Evolutionary conservation across 1,140 invertebrate species (phyloP).

Genomic region (Aporrectodea caliginosa): DNA sequence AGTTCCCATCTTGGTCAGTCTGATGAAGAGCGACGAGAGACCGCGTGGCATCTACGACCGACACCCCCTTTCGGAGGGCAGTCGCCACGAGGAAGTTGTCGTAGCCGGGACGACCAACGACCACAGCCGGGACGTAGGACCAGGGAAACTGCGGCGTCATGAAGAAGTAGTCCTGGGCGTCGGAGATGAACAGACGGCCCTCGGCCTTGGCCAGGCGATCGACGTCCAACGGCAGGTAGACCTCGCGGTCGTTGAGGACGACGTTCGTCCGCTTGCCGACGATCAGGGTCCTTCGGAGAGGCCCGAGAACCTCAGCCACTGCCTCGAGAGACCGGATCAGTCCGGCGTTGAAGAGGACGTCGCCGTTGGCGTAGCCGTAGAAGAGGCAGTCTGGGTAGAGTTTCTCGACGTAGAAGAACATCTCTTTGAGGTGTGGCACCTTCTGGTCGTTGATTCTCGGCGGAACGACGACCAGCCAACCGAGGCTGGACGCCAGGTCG

Average conservation of each 20-base stretch:
- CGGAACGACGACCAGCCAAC: not conserved
- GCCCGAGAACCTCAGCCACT: slow-evolving; percentile 1
- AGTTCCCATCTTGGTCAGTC: slow-evolving; percentile 20
- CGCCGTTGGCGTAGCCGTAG: slow-evolving; percentile 25
- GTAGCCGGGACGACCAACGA: slow-evolving; percentile 22
- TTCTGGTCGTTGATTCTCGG: not conserved
- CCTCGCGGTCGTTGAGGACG: not conserved
- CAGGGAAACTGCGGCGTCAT: slow-evolving; percentile 15
- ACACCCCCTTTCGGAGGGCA: slow-evolving; percentile 1
- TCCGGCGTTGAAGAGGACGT: slow-evolving; percentile 19
- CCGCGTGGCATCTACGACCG: slow-evolving; percentile 18
- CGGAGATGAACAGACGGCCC: not conserved
- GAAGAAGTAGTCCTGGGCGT: slow-evolving; percentile 26
- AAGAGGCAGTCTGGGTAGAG: not conserved
- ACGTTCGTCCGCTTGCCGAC: slow-evolving; percentile 16
- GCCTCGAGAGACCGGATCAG: slow-evolving; percentile 10
- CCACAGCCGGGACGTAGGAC: slow-evolving; percentile 15
- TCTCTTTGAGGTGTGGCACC: not conserved
- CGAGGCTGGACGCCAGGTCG: not conserved
- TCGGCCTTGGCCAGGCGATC: not conserved
- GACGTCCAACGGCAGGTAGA: not conserved
- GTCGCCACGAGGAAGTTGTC: slow-evolving; percentile 26
- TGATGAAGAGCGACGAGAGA: slow-evolving; percentile 13
- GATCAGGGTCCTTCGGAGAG: slow-evolving; percentile 5
- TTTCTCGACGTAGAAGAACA: not conserved